Evolutionary conservation across 2,888 invertebrate genomes (phyloP), one percentile per base, ranked within the genome.

Genomic region (Noctuana brunneofusca): DNA sequence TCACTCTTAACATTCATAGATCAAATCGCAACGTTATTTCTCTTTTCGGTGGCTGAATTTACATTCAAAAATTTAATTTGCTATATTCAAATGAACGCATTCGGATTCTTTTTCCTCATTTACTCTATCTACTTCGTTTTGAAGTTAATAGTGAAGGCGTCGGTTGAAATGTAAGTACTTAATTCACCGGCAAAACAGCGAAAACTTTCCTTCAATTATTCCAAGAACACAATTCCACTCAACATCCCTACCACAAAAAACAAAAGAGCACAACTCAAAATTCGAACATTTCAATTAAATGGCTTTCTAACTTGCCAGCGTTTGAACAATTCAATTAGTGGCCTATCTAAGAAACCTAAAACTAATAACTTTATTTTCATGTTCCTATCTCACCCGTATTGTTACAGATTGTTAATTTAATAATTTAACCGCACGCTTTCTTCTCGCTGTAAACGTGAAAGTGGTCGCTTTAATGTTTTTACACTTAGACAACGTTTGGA

Each of bases 341-440:
- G 43, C 43, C 43, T 43, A 43, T 50, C 56, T 32, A 43, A 43
- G 49, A 49, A 22, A 63, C 62, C 62, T 63, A 63, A 56, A 63
- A 63, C 56, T 63, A 63, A 63, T 63, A 63, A 63, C 56, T 56
- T 63, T 22, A 56, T 63, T 63, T 50, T 27, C 62, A 55, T 56
- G 56, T 32, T 43, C 43, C 43, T 59, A 65, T 65, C 65, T 65
- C 18, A 18, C 14, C 9, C 0, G 43, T 64, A 50, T 66, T 74
- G 86, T 86, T 83, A 86, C 89, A 89, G 81, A 69, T 84, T 78
- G 87, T 87, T 90, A 87, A 87, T 87, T 89, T 84, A 79, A 63
- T 63, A 63, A 63, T 63, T 63, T 63, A 14, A 77, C 75, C 79
- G 71, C 83, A 89, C 89, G 88, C 89, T 89, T 89, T 89, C 88